phyloP scores from a whole-genome alignment of 2,797 vertebrate species.

The Siniperca undulata region DNA sequence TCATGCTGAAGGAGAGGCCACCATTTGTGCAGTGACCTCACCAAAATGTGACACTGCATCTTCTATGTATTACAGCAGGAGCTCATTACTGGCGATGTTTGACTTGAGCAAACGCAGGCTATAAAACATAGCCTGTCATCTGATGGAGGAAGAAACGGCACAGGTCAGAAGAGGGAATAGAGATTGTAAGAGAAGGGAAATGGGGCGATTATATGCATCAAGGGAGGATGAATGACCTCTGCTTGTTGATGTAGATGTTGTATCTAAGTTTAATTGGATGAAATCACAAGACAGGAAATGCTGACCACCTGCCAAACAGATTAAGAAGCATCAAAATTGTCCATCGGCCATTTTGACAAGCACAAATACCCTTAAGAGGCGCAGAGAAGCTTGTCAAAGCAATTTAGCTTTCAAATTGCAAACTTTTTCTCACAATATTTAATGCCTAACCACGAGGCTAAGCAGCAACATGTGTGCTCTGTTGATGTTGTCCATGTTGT shows the following conservation, averaged over 20 bases:
- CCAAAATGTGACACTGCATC: background rate
- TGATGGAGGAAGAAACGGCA: background rate
- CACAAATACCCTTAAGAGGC: background rate
- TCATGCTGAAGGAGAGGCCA: constrained; percentile 3
- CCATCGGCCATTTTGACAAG: constrained; percentile 1
- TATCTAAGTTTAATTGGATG: constrained; percentile 6
- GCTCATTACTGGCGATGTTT: constrained; percentile 30
- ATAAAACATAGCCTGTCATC: constrained; percentile 5
- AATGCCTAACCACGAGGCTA: background rate
- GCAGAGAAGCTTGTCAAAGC: background rate
- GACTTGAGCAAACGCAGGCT: constrained; percentile 32
- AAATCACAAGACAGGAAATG: constrained; percentile 38
- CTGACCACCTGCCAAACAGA: constrained; percentile 39
- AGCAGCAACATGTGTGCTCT: constrained; percentile 23
- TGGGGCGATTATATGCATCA: background rate
- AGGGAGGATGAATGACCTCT: constrained; percentile 9
- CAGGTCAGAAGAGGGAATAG: background rate
- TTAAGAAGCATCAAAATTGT: constrained; percentile 36
- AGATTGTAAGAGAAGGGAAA: background rate
- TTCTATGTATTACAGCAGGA: background rate
- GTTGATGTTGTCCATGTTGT: constrained; percentile 20
- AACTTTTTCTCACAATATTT: constrained; percentile 3
- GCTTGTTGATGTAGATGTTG: constrained; percentile 13
- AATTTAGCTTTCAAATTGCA: constrained; percentile 10
- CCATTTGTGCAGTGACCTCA: constrained; percentile 16